Percentiles rank a stretch among this genome's conserved stretches.
phyloP scores from a whole-genome alignment of 23 tunicate species.

The Styela plicata region DNA sequence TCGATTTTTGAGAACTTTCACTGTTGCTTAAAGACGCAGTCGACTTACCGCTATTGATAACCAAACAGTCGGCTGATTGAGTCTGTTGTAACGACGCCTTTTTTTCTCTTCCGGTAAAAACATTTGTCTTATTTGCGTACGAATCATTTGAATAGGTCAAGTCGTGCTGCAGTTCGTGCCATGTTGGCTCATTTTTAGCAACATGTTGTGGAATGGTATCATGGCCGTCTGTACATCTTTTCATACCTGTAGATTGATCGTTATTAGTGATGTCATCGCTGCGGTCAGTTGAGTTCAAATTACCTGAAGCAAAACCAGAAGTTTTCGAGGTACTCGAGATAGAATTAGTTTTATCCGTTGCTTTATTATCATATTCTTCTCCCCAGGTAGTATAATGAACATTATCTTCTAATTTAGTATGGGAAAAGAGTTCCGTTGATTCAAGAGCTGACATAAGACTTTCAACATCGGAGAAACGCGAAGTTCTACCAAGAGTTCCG shows the following conservation, averaged over 20 bases:
- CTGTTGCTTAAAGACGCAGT: neutral
- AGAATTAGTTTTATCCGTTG: neutral
- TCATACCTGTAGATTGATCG: neutral
- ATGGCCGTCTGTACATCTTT: neutral
- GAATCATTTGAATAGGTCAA: neutral
- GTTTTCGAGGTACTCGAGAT: neutral
- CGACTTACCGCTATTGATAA: neutral
- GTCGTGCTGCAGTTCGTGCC: constrained; percentile 11
- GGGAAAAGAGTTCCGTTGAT: neutral
- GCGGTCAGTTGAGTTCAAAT: neutral
- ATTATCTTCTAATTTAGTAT: neutral
- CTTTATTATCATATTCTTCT: neutral
- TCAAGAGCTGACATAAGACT: constrained; percentile 25
- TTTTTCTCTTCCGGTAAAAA: neutral
- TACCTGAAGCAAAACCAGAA: neutral
- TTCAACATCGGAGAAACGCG: constrained; percentile 29
- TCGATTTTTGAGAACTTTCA: neutral
- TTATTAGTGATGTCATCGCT: neutral
- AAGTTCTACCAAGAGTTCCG: neutral
- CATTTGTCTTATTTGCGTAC: constrained; percentile 3
- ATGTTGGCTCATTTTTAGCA: neutral
- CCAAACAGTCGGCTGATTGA: neutral
- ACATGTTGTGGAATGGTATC: neutral
- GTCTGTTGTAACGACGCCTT: neutral
- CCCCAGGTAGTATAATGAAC: neutral